These are phyloP conservation scores for Automeris io DNA, from an alignment of 2,888 invertebrate genomes.

Conservation along the genomic window DNA sequence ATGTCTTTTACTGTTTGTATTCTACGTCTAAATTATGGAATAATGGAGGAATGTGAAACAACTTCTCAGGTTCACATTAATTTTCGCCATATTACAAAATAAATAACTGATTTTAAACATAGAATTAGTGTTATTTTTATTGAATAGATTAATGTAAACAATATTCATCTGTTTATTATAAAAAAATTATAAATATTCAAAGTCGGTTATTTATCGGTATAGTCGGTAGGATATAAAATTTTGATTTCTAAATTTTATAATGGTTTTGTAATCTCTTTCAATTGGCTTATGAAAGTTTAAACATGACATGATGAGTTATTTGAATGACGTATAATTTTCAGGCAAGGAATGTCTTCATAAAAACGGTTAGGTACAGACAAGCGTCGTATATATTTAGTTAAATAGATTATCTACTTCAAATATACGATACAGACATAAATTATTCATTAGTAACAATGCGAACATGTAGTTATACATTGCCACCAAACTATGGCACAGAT, in stretches of 20 bases:
- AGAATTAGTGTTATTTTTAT: not conserved
- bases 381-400: slow-evolving; percentile 47
- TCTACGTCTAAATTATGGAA: slow-evolving; percentile 33
- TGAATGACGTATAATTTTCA: not conserved
- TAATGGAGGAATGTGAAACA: slow-evolving; percentile 48
- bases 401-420: slow-evolving; percentile 54
- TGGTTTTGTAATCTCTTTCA: too few relatives aligned
- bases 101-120: slow-evolving; percentile 3
- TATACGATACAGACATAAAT: slow-evolving; percentile 66
- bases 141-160: not conserved
- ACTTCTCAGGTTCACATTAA: slow-evolving; percentile 31
- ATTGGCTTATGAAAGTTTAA: too few relatives aligned
- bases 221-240: too few relatives aligned
- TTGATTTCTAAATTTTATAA: slow-evolving; percentile 14
- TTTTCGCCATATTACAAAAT: slow-evolving; percentile 11
- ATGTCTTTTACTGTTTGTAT: slow-evolving; percentile 39
- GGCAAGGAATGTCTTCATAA: slow-evolving; percentile 7
- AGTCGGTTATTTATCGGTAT: too few relatives aligned
- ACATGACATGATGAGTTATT: not conserved
- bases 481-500: slow-evolving; percentile 74
- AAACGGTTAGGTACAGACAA: slow-evolving; percentile 21
- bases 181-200: too few relatives aligned
- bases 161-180: too few relatives aligned
- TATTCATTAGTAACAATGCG: slow-evolving; percentile 59
- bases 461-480: slow-evolving; percentile 63